Evolutionary conservation across 2,797 vertebrate species (phyloP).

Genomic region (Myotis myotis): DNA sequence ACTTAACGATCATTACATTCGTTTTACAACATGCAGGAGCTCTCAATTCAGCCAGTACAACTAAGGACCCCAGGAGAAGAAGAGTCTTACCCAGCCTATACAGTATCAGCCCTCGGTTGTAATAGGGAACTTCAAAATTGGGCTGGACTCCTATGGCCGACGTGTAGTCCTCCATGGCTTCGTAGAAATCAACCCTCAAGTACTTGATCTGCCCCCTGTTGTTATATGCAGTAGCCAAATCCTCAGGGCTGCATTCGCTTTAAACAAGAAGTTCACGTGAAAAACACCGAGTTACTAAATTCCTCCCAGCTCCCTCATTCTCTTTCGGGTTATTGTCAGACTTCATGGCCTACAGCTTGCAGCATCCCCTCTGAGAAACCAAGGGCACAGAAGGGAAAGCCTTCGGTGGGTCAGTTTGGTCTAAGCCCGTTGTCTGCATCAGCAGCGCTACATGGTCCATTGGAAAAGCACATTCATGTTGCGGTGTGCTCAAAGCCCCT

Average conservation of each 20-base stretch:
- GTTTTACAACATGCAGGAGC: background rate
- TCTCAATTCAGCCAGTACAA: background rate
- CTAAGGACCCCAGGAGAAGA: background rate
- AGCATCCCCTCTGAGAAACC: background rate
- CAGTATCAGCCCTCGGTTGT: constrained; percentile 93
- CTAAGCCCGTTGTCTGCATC: background rate
- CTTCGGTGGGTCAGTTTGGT: background rate
- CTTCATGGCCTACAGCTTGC: background rate
- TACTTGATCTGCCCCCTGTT: constrained; percentile 95
- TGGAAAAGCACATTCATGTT: background rate
- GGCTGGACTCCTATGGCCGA: constrained; percentile 87
- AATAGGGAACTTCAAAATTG: constrained; percentile 90
- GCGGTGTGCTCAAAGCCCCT: background rate
- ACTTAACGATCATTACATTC: background rate
- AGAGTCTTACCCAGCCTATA: constrained; percentile 92
- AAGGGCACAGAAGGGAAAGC: background rate
- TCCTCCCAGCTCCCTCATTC: background rate
- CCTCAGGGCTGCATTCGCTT: constrained; percentile 77
- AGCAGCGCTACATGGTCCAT: background rate
- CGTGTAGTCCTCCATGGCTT: constrained; percentile 93
- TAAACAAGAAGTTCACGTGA: constrained; percentile 61
- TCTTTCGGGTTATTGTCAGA: constrained; percentile 32
- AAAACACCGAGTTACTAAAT: background rate
- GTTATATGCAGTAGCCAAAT: constrained; percentile 91
- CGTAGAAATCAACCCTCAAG: constrained; percentile 93